These are phyloP conservation scores for Larimichthys polyactis DNA, from an alignment of 2,113 vertebrate genomes.

Conservation along the genomic window DNA sequence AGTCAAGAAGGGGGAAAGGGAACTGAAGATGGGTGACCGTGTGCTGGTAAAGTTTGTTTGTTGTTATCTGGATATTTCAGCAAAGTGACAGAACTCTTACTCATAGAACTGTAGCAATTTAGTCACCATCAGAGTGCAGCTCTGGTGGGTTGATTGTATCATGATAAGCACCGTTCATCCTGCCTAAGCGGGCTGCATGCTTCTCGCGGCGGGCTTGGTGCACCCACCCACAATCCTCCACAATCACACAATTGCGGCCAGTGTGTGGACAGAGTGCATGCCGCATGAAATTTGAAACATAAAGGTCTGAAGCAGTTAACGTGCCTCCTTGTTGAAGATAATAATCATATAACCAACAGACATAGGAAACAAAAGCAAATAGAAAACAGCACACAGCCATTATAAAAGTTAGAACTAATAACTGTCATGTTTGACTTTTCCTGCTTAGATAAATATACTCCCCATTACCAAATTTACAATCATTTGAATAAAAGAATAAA, in stretches of 20 bases:
- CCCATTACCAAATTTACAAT: slow-evolving; percentile 16
- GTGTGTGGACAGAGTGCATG: background rate
- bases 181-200: background rate
- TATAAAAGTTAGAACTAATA: background rate
- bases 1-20: slow-evolving; percentile 95
- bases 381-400: background rate
- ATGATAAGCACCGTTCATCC: slow-evolving; percentile 40
- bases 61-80: slow-evolving; percentile 1
- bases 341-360: background rate
- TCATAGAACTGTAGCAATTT: too few relatives aligned
- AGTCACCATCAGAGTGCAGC: background rate
- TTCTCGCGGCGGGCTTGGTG: background rate
- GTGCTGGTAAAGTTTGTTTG: slow-evolving; percentile 89
- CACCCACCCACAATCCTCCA: too few relatives aligned
- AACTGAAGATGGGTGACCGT: slow-evolving; percentile 95
- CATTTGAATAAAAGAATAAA: slow-evolving; percentile 4
- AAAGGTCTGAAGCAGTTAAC: background rate
- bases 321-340: background rate
- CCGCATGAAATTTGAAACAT: background rate
- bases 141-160: background rate
- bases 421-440: background rate
- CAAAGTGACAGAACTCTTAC: slow-evolving; percentile 42
- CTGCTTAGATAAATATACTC: slow-evolving; percentile 38
- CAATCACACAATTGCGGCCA: background rate
- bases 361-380: background rate